A percentile compares a stretch with the other conserved stretches of the same genome.
Evolutionary conservation across 2,113 vertebrate species (phyloP).

Genomic region (Excalfactoria chinensis): DNA sequence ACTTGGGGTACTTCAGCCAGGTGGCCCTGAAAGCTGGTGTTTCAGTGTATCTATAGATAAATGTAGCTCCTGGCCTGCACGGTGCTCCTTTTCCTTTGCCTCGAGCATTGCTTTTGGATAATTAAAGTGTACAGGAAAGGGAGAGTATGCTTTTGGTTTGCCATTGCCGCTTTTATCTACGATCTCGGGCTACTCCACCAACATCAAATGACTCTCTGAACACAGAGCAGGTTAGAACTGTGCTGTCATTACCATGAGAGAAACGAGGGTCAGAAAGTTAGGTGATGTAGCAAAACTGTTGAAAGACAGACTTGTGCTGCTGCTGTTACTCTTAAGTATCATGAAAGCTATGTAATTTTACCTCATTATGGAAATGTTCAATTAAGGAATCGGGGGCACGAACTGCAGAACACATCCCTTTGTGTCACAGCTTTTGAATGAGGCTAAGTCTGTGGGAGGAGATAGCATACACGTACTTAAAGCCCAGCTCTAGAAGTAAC

Average conservation of each 20-base stretch:
- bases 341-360: conserved; percentile 14
- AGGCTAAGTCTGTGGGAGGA: neutral
- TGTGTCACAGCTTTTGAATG: neutral
- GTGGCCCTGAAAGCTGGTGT: neutral
- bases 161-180: conserved; percentile 21
- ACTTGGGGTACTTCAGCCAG: neutral
- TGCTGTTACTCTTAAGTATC: neutral
- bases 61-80: neutral
- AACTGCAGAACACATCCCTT: neutral
- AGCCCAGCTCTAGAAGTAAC: neutral
- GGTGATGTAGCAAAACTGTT: neutral
- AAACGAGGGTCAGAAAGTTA: conserved; percentile 23
- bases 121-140: conserved; percentile 7
- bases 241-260: neutral
- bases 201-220: conserved; percentile 9
- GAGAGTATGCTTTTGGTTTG: conserved; percentile 29
- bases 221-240: conserved; percentile 10
- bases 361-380: neutral
- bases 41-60: neutral
- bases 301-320: neutral
- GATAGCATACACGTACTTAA: neutral
- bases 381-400: neutral
- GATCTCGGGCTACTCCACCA: neutral
- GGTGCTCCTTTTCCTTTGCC: conserved; percentile 19
- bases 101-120: neutral